Evolutionary conservation across 2,888 invertebrate species (phyloP).

Genomic region (Lasioglossum pauxillum): DNA sequence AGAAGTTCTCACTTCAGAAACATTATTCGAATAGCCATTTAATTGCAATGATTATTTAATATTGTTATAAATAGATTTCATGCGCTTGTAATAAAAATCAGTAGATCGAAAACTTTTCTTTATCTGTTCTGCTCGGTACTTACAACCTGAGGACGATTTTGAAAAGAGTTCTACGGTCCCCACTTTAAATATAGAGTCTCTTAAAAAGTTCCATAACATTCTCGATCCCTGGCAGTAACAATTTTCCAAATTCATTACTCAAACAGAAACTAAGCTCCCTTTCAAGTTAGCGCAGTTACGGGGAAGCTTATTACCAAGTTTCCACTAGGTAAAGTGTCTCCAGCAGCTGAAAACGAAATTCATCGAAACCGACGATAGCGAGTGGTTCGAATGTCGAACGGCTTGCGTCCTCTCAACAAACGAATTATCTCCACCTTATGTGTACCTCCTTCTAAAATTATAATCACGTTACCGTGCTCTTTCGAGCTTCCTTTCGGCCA

Average conservation of each 20-base stretch:
- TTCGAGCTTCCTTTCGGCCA: slow-evolving; percentile 2
- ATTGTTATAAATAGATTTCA: not conserved
- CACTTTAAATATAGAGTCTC: not conserved
- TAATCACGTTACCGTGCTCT: not conserved
- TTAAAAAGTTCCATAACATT: not conserved
- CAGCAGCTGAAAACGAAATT: not conserved
- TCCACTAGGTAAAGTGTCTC: not conserved
- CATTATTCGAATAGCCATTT: not conserved
- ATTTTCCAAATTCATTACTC: not conserved
- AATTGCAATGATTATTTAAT: not conserved
- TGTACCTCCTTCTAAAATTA: not conserved
- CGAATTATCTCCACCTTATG: too few relatives aligned
- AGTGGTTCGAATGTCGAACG: not conserved
- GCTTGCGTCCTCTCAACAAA: not conserved
- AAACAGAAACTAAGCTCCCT: not conserved
- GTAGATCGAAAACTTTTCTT: not conserved
- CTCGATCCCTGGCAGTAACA: not conserved
- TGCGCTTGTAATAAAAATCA: not conserved
- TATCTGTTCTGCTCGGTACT: not conserved
- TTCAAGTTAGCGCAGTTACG: not conserved
- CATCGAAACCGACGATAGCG: not conserved
- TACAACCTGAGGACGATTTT: not conserved
- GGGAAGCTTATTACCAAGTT: not conserved
- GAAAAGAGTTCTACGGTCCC: not conserved
- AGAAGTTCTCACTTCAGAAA: not conserved